Evolutionary conservation across 2,113 vertebrate species (phyloP), one percentile per base, ranked within the genome.

Genomic region (Pavo muticus): DNA sequence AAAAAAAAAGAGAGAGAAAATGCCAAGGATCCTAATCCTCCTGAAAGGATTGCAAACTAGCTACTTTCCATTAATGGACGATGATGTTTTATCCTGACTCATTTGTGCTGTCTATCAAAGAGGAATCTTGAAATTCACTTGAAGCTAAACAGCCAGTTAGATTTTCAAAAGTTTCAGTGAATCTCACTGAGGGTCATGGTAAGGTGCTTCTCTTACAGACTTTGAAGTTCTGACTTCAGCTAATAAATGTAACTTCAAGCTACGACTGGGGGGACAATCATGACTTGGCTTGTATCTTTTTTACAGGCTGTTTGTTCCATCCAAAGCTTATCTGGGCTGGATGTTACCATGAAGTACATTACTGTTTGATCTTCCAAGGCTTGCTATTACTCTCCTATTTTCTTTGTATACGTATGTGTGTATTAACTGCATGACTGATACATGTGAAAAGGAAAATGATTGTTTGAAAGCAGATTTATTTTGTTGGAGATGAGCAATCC

Each of bases 291-390:
- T 85, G 16, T 59, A 25, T 56, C 48, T 74, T 87, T 87, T 48
- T 61, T 35, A 29, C 10, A 14, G 29, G 72, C 75, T 94, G 71
- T 74, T 93, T 74, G 6, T 83, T 80, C 30, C 32, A 57, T 88
- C 65, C 75, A 88, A 83, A 90, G n/a, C 19, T 65, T 68, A 14
- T 67, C 21, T 81, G 4, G 76, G 77, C 20, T 88, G n/a, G 57
- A 92, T 52, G 17, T 84, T 90, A 57, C 39, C 52, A 44, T 30
- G 45, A 78, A 81, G 74, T 71, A 32, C 19, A 47, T 61, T 47
- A 52, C 30, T 77, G 29, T 75, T 94, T 94, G 35, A 94, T 93
- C 76, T 87, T 70, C 42, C 35, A 74, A 71, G 39, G 52, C 15
- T 93, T 64, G 29, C 42, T 71, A 27, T 47, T 80, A 57, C 19